A percentile compares a stretch with the other conserved stretches of the same genome.
These are phyloP conservation scores for Drosophila yooni DNA, from an alignment of 2,888 invertebrate genomes.

Conservation along the genomic window DNA sequence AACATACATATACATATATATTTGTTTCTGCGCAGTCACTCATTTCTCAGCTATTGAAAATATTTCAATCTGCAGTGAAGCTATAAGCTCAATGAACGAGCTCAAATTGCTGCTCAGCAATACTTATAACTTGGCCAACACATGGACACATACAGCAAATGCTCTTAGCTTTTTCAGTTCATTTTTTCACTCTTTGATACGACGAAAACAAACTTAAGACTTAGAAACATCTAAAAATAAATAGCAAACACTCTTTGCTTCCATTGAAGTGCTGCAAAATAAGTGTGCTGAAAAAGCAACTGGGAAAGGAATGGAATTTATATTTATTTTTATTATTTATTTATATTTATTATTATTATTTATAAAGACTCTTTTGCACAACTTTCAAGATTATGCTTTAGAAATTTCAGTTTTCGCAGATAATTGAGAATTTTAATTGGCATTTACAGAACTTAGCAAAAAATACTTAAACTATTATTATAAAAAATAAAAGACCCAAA, in stretches of 20 bases:
- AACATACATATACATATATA: background rate
- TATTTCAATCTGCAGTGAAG: too few species aligned
- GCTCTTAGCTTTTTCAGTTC: slow-evolving; percentile 6
- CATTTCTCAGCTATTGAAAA: background rate
- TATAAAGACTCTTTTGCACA: background rate
- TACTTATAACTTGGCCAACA: background rate
- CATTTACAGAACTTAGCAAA: background rate
- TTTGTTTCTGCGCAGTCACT: background rate
- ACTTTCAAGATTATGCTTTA: background rate
- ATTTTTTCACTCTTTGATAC: background rate
- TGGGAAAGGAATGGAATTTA: background rate
- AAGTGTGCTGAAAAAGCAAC: background rate
- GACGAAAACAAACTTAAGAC: background rate
- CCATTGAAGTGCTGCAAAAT: background rate
- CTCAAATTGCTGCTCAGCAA: background rate
- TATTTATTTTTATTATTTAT: too few species aligned
- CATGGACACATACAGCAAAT: background rate
- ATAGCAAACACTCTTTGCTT: background rate
- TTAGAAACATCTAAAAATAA: background rate
- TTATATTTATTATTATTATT: background rate
- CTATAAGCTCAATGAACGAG: background rate
- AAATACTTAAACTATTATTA: background rate
- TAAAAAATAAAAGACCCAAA: background rate
- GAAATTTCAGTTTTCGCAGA: background rate
- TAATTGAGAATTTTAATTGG: background rate